Evolutionary conservation across 2,888 invertebrate species (phyloP).

Genomic region (Phoronis australis): DNA sequence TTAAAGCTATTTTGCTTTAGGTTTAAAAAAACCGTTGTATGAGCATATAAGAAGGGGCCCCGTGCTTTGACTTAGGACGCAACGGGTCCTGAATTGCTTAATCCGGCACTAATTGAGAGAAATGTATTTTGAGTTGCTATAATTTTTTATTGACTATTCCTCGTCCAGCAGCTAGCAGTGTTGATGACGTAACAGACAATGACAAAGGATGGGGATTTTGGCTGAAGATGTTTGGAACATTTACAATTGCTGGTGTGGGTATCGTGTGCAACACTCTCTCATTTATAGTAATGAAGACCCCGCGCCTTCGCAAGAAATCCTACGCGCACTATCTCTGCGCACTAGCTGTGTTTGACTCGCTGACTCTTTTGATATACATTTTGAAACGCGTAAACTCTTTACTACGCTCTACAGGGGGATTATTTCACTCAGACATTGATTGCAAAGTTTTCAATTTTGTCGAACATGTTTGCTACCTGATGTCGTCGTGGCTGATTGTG

Average conservation of each 20-base stretch:
- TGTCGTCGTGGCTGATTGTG: slow-evolving; percentile 48
- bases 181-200: too few relatives aligned
- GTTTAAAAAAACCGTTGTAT: too few relatives aligned
- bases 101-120: too few relatives aligned
- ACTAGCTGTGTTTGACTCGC: slow-evolving; percentile 39
- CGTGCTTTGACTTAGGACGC: too few relatives aligned
- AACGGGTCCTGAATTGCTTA: too few relatives aligned
- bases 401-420: too few relatives aligned
- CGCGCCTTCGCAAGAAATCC: slow-evolving; percentile 35
- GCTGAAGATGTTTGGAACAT: slow-evolving; percentile 32
- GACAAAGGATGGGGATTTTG: slow-evolving; percentile 47
- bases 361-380: slow-evolving; percentile 38
- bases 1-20: too few relatives aligned
- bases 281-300: slow-evolving; percentile 40
- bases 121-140: too few relatives aligned
- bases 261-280: slow-evolving; percentile 42
- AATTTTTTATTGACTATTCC: too few relatives aligned
- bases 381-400: too few relatives aligned
- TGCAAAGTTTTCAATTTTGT: slow-evolving; percentile 40
- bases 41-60: too few relatives aligned
- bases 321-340: slow-evolving; percentile 45
- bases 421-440: slow-evolving; percentile 20
- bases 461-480: slow-evolving; percentile 35
- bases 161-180: too few relatives aligned
- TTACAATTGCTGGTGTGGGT: slow-evolving; percentile 33